These are phyloP conservation scores for Mustelus asterias DNA, from an alignment of 2,113 vertebrate genomes.

Conservation along the genomic window DNA sequence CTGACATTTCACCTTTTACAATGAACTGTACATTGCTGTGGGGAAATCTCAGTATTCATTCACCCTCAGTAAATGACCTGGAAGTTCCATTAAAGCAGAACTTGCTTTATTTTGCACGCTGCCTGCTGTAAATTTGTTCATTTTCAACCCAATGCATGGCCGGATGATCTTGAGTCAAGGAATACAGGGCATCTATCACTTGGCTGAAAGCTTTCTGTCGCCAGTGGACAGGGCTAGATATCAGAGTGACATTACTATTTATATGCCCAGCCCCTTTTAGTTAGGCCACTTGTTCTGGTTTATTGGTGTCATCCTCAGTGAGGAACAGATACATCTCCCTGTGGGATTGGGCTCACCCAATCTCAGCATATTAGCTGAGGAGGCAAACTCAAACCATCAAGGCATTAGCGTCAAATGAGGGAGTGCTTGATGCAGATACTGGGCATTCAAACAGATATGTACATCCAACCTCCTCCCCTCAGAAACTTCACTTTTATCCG, in stretches of 20 bases:
- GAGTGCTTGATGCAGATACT: background rate
- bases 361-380: background rate
- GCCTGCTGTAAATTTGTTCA: background rate
- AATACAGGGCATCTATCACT: background rate
- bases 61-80: background rate
- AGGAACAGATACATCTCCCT: background rate
- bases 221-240: background rate
- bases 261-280: background rate
- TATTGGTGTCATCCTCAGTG: background rate
- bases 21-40: background rate
- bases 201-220: background rate
- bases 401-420: too few species aligned
- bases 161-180: background rate
- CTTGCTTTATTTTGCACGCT: background rate
- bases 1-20: background rate
- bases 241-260: background rate
- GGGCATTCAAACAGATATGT: background rate
- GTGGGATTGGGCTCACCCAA: background rate
- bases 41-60: background rate
- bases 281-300: background rate
- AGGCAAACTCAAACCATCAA: background rate
- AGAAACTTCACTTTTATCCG: background rate
- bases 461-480: background rate
- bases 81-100: background rate
- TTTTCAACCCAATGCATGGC: background rate